Evolutionary conservation across 30 jellyfish, hydroid and myxozoan species (phyloP).

Genomic region (Aurelia sp.): DNA sequence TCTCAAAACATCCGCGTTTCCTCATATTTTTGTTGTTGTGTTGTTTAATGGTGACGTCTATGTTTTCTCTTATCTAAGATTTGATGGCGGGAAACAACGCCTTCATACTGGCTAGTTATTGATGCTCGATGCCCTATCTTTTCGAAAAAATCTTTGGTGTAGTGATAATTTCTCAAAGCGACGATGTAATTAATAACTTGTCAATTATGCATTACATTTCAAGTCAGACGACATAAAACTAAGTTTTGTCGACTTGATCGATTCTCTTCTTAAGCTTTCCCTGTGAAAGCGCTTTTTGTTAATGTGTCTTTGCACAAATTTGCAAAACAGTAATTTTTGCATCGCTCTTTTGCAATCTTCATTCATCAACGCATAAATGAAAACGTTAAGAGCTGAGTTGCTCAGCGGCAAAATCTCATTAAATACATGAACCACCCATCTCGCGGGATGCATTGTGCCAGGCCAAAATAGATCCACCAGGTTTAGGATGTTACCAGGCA

Average conservation of each 20-base stretch:
- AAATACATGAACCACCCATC: conserved; percentile 57
- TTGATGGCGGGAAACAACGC: too few species aligned
- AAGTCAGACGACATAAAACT: background rate
- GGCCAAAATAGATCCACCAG: conserved; percentile 35
- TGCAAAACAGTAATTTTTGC: conserved; percentile 41
- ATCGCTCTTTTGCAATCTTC: conserved; percentile 57
- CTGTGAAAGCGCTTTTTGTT: conserved; percentile 4
- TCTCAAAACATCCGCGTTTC: too few species aligned
- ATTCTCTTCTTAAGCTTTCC: conserved; percentile 30
- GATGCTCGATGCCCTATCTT: too few species aligned
- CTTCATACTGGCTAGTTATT: too few species aligned
- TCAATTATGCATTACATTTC: too few species aligned
- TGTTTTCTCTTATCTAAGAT: too few species aligned
- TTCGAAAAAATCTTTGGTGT: too few species aligned
- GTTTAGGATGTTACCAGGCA: conserved; percentile 61
- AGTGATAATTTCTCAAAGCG: too few species aligned
- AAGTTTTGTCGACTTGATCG: conserved; percentile 18
- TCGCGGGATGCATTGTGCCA: background rate
- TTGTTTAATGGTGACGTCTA: too few species aligned
- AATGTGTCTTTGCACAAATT: conserved; percentile 10
- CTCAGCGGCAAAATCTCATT: conserved; percentile 69
- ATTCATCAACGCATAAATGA: conserved; percentile 75
- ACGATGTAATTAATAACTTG: too few species aligned
- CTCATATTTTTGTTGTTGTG: too few species aligned
- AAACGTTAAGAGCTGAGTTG: conserved; percentile 69